Percentiles rank a stretch among this genome's conserved stretches.
Conservation (phyloP, 2,113 vertebrate species). For the Lontra canadensis region DNA sequence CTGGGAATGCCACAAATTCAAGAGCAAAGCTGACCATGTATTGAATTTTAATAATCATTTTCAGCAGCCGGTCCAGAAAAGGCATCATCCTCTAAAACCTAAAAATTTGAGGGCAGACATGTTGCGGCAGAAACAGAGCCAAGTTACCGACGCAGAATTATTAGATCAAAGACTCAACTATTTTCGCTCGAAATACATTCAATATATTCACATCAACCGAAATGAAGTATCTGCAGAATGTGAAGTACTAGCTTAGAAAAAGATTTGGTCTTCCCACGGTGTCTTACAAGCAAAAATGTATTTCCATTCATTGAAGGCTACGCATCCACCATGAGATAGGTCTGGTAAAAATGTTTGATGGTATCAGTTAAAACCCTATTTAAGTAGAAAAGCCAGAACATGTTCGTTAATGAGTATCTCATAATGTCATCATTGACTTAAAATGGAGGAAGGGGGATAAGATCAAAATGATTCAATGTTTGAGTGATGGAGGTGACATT, state of each 20-base stretch:
- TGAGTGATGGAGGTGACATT: slow-evolving; percentile 48
- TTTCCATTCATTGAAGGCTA: background rate
- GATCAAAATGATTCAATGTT: slow-evolving; percentile 58
- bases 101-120: background rate
- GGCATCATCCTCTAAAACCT: background rate
- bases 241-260: slow-evolving; percentile 15
- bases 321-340: background rate
- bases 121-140: background rate
- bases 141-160: background rate
- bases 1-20: slow-evolving; percentile 30
- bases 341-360: slow-evolving; percentile 46
- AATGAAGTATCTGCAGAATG: background rate
- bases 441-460: slow-evolving; percentile 51
- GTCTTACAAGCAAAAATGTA: slow-evolving; percentile 24
- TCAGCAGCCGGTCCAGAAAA: background rate
- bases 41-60: slow-evolving; percentile 36
- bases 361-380: slow-evolving; percentile 58
- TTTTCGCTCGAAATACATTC: background rate
- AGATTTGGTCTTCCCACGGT: background rate
- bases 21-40: slow-evolving; percentile 43
- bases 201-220: background rate
- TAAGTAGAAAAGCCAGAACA: slow-evolving; percentile 49
- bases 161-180: background rate
- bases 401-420: slow-evolving; percentile 62
- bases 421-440: slow-evolving; percentile 56